A percentile compares a stretch with the other conserved stretches of the same genome.
These are phyloP conservation scores for Miniopterus natalensis DNA, from an alignment of 2,113 vertebrate genomes.

Conservation along the genomic window DNA sequence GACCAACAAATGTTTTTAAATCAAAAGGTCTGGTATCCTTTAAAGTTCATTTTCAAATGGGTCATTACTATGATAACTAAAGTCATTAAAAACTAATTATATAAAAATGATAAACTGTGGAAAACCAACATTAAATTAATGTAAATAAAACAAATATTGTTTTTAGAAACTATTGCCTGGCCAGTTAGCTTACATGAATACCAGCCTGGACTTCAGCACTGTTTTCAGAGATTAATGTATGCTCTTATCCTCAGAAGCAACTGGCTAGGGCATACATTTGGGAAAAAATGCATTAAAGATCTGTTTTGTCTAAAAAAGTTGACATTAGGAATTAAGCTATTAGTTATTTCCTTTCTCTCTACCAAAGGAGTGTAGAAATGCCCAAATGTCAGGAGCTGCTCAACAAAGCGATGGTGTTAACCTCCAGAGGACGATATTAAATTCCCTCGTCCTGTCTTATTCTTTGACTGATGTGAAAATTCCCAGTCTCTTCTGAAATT, in stretches of 20 bases:
- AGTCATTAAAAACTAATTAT: conserved; percentile 16
- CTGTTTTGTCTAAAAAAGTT: conserved; percentile 59
- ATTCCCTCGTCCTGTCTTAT: neutral
- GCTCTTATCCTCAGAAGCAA: conserved; percentile 6
- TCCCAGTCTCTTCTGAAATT: conserved; percentile 44
- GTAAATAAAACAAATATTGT: conserved; percentile 46
- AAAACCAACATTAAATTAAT: conserved; percentile 17
- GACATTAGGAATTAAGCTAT: conserved; percentile 68
- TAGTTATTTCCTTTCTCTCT: conserved; percentile 50
- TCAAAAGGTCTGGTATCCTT: neutral
- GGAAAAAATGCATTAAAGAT: conserved; percentile 39
- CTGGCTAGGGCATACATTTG: neutral
- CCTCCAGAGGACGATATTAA: conserved; percentile 24
- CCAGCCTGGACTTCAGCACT: conserved; percentile 47
- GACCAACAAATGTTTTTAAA: neutral
- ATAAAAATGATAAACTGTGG: conserved; percentile 9
- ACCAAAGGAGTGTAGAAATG: conserved; percentile 42
- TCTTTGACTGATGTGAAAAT: neutral
- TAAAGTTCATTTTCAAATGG: neutral
- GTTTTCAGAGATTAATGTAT: neutral
- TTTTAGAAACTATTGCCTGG: neutral
- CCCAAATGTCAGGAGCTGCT: conserved; percentile 37
- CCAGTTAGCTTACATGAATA: neutral
- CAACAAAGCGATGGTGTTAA: conserved; percentile 39
- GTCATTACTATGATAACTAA: neutral